These are phyloP conservation scores for Aphis craccivora DNA, from an alignment of 1,140 invertebrate genomes.

Conservation along the genomic window DNA sequence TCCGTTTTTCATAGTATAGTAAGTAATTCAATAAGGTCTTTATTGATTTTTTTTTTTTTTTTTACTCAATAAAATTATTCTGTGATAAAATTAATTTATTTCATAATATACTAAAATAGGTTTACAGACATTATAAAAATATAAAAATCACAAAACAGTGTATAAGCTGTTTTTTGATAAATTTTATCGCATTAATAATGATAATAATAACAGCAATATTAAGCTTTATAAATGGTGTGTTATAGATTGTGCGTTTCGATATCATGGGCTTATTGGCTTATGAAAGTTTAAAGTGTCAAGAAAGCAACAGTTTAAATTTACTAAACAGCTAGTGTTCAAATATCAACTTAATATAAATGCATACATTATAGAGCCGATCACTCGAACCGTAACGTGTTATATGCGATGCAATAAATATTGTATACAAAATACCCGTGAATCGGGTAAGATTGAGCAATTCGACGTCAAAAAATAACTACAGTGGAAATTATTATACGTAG, in stretches of 20 bases:
- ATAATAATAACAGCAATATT: background rate
- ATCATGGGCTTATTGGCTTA: background rate
- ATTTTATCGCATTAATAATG: slow-evolving; percentile 7
- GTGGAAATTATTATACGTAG: background rate
- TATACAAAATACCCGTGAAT: background rate
- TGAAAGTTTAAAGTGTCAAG: background rate
- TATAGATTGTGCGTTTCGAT: background rate
- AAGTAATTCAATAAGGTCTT: background rate
- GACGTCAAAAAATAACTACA: background rate
- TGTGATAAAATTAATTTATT: background rate
- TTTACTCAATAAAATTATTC: background rate
- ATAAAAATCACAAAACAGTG: background rate
- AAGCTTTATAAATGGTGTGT: background rate
- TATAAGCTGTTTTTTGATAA: background rate
- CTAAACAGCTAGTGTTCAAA: background rate
- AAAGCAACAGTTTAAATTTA: background rate
- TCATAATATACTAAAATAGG: background rate
- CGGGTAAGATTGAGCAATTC: background rate
- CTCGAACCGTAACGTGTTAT: background rate
- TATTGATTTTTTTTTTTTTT: background rate
- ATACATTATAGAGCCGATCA: background rate
- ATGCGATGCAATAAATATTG: background rate
- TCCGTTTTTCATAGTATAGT: background rate
- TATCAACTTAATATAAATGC: background rate
- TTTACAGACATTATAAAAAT: background rate